Base-by-base conservation (phyloP, 1,140 invertebrate species). In the Drosophila arizonae region DNA sequence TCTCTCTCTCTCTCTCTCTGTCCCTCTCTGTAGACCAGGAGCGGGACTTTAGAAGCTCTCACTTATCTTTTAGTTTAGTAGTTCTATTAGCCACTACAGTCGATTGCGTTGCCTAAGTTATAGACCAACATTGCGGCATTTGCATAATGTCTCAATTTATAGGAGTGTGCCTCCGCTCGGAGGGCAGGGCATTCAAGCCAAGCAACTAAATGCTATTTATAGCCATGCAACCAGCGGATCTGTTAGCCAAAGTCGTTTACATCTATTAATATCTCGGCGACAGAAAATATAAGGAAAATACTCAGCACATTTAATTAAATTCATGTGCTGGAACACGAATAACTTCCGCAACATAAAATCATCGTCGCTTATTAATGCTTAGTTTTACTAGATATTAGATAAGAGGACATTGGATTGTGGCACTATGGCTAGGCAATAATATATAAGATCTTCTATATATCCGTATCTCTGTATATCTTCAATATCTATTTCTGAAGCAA, bases 91-190 rank as follows among this genome's bases (percentile, higher is more conserved):
- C 13, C 24, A 24, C 39, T 58, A 39, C 39, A 58, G 2, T 48
- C 28, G 45, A 50, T 24, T 50, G 45, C 45, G 4, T 6, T 24
- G 45, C 30, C n/a, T 50, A 62, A 62, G 54, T 64, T 51, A 64
- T 51, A 41, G 48, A 28, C 17, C 30, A 6, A 43, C 36, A 9
- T 3, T 45, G 56, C 41, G n/a, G 39, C 41, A 78, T 78, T 78
- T 78, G 63, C 76, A 78, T 78, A 71, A 65, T 65, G 46, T 57
- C 62, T 26, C 30, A 24, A 21, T 43, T 61, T 17, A 39, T 39
- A 11, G 10, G 10, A 39, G 36, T 21, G 43, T 64, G 13, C 11
- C 10, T n/a, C 28, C 28, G 45, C 15, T 60, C 9, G n/a, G 1
- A 3, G 11, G 36, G 21, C 2, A 21, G 51, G 51, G 33, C 24